phyloP scores from a whole-genome alignment of 2,113 vertebrate genomes.

The Euleptes europaea region DNA sequence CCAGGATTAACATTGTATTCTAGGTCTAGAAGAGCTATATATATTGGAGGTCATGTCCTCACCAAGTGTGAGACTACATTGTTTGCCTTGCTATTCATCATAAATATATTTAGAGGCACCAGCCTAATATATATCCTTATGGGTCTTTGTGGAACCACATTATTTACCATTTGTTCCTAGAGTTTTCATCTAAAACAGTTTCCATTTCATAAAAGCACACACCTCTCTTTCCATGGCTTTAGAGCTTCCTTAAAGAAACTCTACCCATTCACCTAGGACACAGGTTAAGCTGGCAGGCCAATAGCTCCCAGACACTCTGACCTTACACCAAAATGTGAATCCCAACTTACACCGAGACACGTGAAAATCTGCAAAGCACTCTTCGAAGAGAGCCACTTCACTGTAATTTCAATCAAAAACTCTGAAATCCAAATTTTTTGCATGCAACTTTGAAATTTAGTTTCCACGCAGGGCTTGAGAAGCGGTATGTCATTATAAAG shows the following conservation, averaged over 20 bases:
- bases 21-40: too few relatives aligned
- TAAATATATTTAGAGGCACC: background rate
- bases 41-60: background rate
- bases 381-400: background rate
- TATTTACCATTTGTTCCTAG: background rate
- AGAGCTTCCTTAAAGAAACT: background rate
- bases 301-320: background rate
- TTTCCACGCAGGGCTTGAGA: background rate
- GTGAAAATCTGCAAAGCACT: background rate
- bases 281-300: background rate
- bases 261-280: background rate
- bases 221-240: background rate
- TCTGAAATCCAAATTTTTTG: background rate
- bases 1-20: background rate
- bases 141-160: background rate
- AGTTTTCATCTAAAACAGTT: background rate
- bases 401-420: background rate
- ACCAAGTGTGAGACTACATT: background rate
- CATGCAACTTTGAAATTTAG: background rate
- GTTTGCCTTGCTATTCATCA: background rate
- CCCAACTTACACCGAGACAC: background rate
- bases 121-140: background rate
- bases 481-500: background rate
- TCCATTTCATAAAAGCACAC: background rate
- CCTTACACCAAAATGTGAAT: background rate